phyloP scores from a whole-genome alignment of 2,797 vertebrate genomes.

The Acipenser ruthenus region DNA sequence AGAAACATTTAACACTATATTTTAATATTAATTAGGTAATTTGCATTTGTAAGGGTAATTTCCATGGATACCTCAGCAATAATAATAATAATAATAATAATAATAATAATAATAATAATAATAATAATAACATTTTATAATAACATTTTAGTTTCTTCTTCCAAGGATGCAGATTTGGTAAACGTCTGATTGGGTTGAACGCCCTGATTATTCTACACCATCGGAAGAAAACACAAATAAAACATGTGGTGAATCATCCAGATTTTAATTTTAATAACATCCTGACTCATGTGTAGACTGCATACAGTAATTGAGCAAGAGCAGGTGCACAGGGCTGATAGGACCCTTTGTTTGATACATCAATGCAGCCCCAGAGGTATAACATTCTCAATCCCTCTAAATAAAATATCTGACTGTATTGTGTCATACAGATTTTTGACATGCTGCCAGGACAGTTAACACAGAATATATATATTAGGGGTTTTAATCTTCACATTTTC shows the following conservation, averaged over 20 bases:
- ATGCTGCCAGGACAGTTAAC: too few species aligned
- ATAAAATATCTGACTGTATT: too few species aligned
- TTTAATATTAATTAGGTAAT: too few species aligned
- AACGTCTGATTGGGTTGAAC: constrained; percentile 18
- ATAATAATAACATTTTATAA: background rate
- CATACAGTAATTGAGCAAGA: background rate
- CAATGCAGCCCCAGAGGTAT: background rate
- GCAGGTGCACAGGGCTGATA: constrained; percentile 8
- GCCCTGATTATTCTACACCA: constrained; percentile 19
- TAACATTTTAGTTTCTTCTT: background rate
- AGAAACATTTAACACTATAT: too few species aligned
- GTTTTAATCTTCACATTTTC: too few species aligned
- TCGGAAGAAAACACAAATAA: constrained; percentile 14
- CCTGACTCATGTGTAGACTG: constrained; percentile 15
- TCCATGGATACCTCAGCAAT: too few species aligned
- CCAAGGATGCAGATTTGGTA: background rate
- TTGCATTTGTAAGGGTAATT: too few species aligned
- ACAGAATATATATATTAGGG: too few species aligned
- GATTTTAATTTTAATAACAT: constrained; percentile 31
- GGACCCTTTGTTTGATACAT: constrained; percentile 1
- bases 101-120: too few species aligned
- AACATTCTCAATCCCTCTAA: background rate
- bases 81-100: too few species aligned
- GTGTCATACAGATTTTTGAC: too few species aligned
- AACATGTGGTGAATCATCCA: constrained; percentile 31